Evolutionary conservation across 1,140 invertebrate species (phyloP), one percentile per base, ranked within the genome.

Genomic region (Steinernema feltiae): DNA sequence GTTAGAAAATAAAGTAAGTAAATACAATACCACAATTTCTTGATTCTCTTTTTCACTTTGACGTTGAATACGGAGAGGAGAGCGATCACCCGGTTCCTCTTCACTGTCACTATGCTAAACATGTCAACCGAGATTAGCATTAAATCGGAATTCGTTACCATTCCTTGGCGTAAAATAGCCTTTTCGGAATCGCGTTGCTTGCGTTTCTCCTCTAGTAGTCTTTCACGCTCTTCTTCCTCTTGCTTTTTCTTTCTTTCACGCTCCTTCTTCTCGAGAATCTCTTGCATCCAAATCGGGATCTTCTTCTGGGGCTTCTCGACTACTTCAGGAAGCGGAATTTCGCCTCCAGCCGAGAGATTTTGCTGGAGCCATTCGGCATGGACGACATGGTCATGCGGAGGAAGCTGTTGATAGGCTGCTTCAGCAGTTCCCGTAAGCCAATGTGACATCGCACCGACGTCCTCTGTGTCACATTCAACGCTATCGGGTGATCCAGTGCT

Each of bases 91-190:
- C 7, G 15, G 24, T 27, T 63, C 53, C 7, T 63, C 24, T 27
- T 63, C 53, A 27, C 53, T 63, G 53, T 63, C 53, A 21, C 53
- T 63, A 27, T 63, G 2, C 53, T 63, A 27, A 63, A 63, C n/a
- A n/a, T n/a, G n/a, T n/a, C n/a, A n/a, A 63, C 53, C 7, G 7
- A 3, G 53, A 27, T 63, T 15, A 63, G 53, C 7, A 17, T 15
- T 3, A 21, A 63, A 63, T 15, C 15, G 7, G 53, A 63, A 17
- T 3, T n/a, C 24, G 53, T 12, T 63, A 63, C 53, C 53, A 63
- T 15, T 63, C 53, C 53, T 63, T 63, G 53, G 2, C 53, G 12
- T 63, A 63, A 27, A 3, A 21, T 21, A 3, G 53, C 53, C 24
- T 63, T 63, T 21, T 63, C 53, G 24, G 53, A 7, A 7, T 63